These are phyloP conservation scores for Callipepla squamata DNA, from an alignment of 2,113 vertebrate genomes.

Conservation along the genomic window DNA sequence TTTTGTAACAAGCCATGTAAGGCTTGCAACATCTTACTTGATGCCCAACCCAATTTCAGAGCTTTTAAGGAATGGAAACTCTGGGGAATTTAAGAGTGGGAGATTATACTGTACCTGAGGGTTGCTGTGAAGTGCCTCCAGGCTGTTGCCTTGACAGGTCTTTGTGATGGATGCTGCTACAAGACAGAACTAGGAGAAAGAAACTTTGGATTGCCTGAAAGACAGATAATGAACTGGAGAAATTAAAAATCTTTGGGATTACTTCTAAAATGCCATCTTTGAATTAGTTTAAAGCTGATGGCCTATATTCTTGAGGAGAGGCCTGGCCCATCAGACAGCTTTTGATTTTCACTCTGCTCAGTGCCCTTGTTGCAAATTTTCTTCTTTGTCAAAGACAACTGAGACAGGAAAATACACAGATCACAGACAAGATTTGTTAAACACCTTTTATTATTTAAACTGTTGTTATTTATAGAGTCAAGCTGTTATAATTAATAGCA, in stretches of 20 bases:
- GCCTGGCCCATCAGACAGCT: neutral
- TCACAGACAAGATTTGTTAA: neutral
- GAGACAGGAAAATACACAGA: neutral
- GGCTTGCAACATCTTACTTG: neutral
- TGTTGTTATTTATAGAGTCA: neutral
- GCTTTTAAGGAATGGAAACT: neutral
- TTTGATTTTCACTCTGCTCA: neutral
- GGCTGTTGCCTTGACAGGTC: neutral
- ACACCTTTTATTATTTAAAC: neutral
- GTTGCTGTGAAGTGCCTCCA: neutral
- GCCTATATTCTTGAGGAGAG: neutral
- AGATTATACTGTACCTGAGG: neutral
- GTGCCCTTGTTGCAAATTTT: neutral
- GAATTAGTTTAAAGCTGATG: constrained; percentile 2
- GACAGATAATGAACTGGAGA: neutral
- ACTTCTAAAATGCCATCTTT: neutral
- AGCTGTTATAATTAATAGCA: neutral
- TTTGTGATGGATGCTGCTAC: neutral
- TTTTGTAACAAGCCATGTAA: neutral
- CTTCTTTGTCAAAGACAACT: neutral
- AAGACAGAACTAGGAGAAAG: neutral
- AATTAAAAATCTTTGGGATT: neutral
- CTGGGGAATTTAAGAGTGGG: neutral
- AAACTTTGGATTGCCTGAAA: neutral
- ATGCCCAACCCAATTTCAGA: neutral